Conservation (phyloP, 2,888 invertebrate genomes). For the Galeruca laticollis region DNA sequence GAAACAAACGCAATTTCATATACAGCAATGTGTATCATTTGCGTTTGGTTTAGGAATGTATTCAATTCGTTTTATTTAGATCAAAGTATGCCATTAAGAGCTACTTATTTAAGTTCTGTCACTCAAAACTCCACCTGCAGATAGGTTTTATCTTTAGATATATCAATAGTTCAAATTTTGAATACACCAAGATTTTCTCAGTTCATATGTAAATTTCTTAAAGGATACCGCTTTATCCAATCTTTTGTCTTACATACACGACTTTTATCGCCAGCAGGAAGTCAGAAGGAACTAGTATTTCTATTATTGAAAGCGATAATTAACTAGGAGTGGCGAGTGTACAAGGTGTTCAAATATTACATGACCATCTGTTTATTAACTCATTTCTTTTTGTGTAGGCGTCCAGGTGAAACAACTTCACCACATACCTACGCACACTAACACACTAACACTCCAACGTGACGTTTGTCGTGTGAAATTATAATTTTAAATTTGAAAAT, state of each 20-base stretch:
- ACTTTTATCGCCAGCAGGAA: constrained; percentile 23
- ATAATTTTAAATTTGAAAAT: constrained; percentile 17
- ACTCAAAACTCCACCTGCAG: background rate
- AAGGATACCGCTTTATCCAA: background rate
- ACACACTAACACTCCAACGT: background rate
- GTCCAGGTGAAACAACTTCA: constrained; percentile 26
- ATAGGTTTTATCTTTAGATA: background rate
- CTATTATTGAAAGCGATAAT: constrained; percentile 37
- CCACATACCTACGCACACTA: background rate
- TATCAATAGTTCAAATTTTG: background rate
- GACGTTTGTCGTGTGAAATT: constrained; percentile 13
- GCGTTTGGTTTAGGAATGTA: too few species aligned
- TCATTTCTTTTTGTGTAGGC: constrained; percentile 33
- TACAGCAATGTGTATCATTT: too few species aligned
- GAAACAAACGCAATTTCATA: too few species aligned
- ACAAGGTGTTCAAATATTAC: constrained; percentile 38
- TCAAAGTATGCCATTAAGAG: too few species aligned
- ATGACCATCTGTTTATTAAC: constrained; percentile 33
- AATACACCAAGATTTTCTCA: background rate
- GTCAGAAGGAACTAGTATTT: constrained; percentile 34
- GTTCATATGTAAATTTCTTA: background rate
- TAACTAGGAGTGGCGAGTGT: constrained; percentile 35
- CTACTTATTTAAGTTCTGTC: too few species aligned
- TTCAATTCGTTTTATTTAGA: too few species aligned
- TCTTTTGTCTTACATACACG: constrained; percentile 13